Conservation (phyloP, 2,797 vertebrate genomes). For the Alcedo atthis region DNA sequence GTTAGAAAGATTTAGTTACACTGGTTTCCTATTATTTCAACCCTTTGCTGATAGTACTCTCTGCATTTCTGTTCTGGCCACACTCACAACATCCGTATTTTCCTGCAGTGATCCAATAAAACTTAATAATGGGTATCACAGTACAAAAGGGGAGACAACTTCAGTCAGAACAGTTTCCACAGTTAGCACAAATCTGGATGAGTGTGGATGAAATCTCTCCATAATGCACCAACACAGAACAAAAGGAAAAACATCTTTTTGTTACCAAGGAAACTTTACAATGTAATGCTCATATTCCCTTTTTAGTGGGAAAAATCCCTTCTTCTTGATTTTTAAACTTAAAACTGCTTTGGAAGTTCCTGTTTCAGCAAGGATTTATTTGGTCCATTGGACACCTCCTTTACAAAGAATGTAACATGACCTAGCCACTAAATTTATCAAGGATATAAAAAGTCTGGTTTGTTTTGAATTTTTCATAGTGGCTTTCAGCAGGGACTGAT, state of each 20-base stretch:
- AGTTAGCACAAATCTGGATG: constrained; percentile 41
- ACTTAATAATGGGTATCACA: constrained; percentile 52
- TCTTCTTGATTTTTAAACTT: not conserved
- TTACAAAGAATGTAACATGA: not conserved
- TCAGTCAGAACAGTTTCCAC: constrained; percentile 35
- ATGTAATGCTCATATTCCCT: constrained; percentile 16
- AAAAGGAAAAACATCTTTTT: constrained; percentile 44
- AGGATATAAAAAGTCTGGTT: not conserved
- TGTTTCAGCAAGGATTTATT: not conserved
- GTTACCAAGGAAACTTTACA: constrained; percentile 63
- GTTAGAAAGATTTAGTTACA: not conserved
- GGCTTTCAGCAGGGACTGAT: not conserved
- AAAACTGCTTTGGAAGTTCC: constrained; percentile 6
- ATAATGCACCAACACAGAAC: constrained; percentile 30
- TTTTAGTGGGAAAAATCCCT: constrained; percentile 9
- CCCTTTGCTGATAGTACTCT: not conserved
- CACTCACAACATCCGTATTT: not conserved
- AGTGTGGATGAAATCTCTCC: constrained; percentile 38
- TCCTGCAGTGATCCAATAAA: constrained; percentile 52
- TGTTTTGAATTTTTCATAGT: not conserved
- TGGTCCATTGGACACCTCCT: not conserved
- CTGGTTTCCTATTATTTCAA: constrained; percentile 1
- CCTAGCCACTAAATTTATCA: not conserved
- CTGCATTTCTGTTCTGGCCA: not conserved
- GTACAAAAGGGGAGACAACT: constrained; percentile 31